phyloP scores from a whole-genome alignment of 53 echinoderm and acorn worm genomes.

The Stichopus horrens region DNA sequence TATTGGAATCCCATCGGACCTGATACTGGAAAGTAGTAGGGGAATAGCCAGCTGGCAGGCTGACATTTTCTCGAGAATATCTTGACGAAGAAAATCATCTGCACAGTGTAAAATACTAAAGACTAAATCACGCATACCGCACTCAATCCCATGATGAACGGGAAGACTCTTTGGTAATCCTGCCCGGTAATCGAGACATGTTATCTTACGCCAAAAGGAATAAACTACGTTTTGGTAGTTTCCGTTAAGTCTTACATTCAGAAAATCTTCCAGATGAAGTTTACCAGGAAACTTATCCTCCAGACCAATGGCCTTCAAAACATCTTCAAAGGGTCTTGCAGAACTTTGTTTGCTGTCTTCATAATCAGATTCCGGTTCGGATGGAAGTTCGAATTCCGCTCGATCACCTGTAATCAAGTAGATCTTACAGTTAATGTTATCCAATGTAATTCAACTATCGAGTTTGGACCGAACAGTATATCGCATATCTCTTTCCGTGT shows the following conservation, averaged over 20 bases:
- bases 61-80: constrained; percentile 23
- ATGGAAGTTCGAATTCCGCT: too few species aligned
- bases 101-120: constrained; percentile 12
- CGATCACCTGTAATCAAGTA: too few species aligned
- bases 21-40: not conserved
- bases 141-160: too few species aligned
- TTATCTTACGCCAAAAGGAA: constrained; percentile 10
- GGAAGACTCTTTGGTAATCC: not conserved
- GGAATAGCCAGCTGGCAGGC: constrained; percentile 20
- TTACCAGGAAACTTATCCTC: constrained; percentile 1
- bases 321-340: not conserved
- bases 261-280: not conserved
- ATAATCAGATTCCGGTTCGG: too few species aligned
- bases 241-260: not conserved
- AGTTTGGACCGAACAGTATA: too few species aligned
- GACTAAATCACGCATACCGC: constrained; percentile 11
- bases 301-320: not conserved
- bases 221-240: not conserved
- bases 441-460: too few species aligned
- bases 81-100: constrained; percentile 22
- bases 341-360: too few species aligned
- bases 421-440: too few species aligned
- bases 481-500: too few species aligned
- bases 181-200: constrained; percentile 7
- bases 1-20: not conserved